A percentile compares a stretch with the other conserved stretches of the same genome.
Evolutionary conservation across 2,797 vertebrate species (phyloP).

Genomic region (Sebastes wilsoni): DNA sequence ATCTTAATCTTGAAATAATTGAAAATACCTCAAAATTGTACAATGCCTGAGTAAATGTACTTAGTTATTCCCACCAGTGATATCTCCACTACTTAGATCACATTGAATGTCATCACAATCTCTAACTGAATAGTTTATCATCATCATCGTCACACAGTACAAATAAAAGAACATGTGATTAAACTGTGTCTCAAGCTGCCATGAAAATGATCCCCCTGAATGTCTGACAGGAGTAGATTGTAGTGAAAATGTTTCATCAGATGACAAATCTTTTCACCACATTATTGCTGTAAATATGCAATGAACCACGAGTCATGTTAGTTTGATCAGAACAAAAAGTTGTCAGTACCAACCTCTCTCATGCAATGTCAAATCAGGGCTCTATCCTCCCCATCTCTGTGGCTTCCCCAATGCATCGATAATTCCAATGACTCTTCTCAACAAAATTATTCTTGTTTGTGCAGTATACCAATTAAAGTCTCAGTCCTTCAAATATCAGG

Average conservation of each 20-base stretch:
- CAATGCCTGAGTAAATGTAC: background rate
- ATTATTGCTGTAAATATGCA: conserved; percentile 1
- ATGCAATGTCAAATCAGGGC: conserved; percentile 55
- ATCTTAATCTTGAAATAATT: background rate
- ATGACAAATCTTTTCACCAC: background rate
- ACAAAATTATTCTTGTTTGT: conserved; percentile 51
- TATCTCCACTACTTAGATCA: background rate
- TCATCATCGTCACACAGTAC: background rate
- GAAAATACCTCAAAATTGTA: background rate
- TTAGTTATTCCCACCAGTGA: background rate
- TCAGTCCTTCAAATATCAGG: conserved; percentile 62
- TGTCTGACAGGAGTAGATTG: background rate
- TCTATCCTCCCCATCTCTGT: conserved; percentile 58
- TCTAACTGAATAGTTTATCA: background rate
- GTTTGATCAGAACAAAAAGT: conserved; percentile 13
- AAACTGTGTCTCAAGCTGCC: background rate
- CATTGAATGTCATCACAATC: background rate
- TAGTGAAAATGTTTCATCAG: background rate
- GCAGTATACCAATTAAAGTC: conserved; percentile 47
- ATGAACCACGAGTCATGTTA: background rate
- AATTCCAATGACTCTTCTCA: conserved; percentile 53
- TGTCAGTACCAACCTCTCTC: conserved; percentile 55
- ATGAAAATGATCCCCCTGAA: background rate
- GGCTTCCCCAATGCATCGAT: conserved; percentile 55
- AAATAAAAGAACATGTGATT: background rate